phyloP scores from a whole-genome alignment of 64 coral and sea anemone genomes.

The Montipora foliosa region DNA sequence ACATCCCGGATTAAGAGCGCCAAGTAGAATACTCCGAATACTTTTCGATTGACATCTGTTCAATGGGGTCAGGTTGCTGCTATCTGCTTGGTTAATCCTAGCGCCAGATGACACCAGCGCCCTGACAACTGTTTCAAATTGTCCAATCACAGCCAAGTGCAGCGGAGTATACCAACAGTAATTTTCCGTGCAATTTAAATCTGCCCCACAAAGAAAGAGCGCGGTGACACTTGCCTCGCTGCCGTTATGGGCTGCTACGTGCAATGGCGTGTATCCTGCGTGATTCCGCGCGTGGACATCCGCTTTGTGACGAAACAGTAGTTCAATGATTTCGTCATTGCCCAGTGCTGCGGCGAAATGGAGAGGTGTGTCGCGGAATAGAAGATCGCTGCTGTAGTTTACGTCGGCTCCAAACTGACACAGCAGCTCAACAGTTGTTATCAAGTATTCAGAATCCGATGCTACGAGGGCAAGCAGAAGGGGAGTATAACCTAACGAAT shows the following conservation, averaged over 20 bases:
- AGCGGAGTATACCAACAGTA: slow-evolving; percentile 81
- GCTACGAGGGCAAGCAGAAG: slow-evolving; percentile 53
- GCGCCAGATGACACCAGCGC: slow-evolving; percentile 50
- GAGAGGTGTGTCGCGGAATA: slow-evolving; percentile 77
- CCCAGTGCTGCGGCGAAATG: slow-evolving; percentile 62
- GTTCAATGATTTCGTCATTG: slow-evolving; percentile 14
- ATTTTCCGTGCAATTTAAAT: slow-evolving; percentile 57
- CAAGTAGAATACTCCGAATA: slow-evolving; percentile 19
- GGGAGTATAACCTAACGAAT: slow-evolving; percentile 67
- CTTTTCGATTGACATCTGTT: slow-evolving; percentile 61
- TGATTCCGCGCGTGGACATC: slow-evolving; percentile 71
- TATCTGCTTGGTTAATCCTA: slow-evolving; percentile 52
- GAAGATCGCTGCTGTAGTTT: slow-evolving; percentile 66
- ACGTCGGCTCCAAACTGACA: slow-evolving; percentile 82
- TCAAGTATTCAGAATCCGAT: slow-evolving; percentile 6
- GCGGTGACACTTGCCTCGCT: slow-evolving; percentile 52
- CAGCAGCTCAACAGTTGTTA: slow-evolving; percentile 20
- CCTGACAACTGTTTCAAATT: slow-evolving; percentile 56
- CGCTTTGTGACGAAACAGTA: slow-evolving; percentile 50
- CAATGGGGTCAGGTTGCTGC: slow-evolving; percentile 54
- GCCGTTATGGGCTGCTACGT: slow-evolving; percentile 65
- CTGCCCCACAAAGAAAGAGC: slow-evolving; percentile 71
- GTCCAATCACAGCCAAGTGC: slow-evolving; percentile 67
- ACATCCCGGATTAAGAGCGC: background rate
- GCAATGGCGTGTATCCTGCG: slow-evolving; percentile 82